Conservation (phyloP, 2,888 invertebrate species). For the Xylota segnis region DNA sequence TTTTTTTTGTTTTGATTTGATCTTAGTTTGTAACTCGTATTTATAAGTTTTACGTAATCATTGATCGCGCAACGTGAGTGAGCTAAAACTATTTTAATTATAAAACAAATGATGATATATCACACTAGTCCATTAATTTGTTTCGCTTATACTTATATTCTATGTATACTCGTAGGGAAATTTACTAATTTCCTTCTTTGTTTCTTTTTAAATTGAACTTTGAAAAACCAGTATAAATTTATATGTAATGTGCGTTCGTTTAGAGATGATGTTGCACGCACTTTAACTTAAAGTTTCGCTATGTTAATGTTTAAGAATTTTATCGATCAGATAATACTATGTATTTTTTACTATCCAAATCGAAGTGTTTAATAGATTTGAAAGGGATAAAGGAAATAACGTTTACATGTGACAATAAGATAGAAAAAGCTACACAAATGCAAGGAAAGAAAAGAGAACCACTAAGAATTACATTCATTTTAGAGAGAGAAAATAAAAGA, state of each 20-base stretch:
- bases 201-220: neutral
- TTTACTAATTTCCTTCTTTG: slow-evolving; percentile 32
- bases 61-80: slow-evolving; percentile 62
- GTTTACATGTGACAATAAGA: slow-evolving; percentile 58
- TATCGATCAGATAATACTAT: slow-evolving; percentile 24
- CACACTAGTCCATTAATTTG: slow-evolving; percentile 61
- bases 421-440: slow-evolving; percentile 17
- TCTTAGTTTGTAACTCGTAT: slow-evolving; percentile 51
- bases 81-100: slow-evolving; percentile 44
- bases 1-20: slow-evolving; percentile 3
- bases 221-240: neutral
- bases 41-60: slow-evolving; percentile 55
- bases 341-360: slow-evolving; percentile 19
- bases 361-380: neutral
- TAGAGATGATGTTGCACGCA: neutral
- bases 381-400: slow-evolving; percentile 18
- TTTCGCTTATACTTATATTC: slow-evolving; percentile 18
- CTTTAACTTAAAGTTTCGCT: neutral
- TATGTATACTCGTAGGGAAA: slow-evolving; percentile 10
- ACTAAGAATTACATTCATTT: slow-evolving; percentile 37
- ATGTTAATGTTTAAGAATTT: neutral
- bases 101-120: slow-evolving; percentile 57
- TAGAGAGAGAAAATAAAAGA: slow-evolving; percentile 71
- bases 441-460: slow-evolving; percentile 9
- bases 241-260: neutral